Base-by-base conservation (phyloP, 2,888 invertebrate species). In the Thyatira batis region DNA sequence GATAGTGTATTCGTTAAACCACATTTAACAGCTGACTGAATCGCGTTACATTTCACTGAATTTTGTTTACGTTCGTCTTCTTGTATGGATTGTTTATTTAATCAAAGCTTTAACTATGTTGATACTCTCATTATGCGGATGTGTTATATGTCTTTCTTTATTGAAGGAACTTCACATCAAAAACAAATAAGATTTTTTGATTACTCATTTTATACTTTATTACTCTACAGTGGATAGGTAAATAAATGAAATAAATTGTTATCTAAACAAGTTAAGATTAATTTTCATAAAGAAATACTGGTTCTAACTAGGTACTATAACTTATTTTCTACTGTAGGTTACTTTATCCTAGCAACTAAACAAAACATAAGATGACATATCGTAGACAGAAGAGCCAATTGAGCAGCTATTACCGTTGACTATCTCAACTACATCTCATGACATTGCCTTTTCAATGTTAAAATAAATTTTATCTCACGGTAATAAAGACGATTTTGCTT, bases 301-400 rank as follows among this genome's bases (percentile, higher is more conserved):
- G n/a, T n/a, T n/a, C n/a, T n/a, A n/a, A n/a, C n/a, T n/a, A n/a
- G n/a, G n/a, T n/a, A n/a, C n/a, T n/a, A n/a, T n/a, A n/a, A n/a
- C n/a, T n/a, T n/a, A n/a, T n/a, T n/a, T n/a, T n/a, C n/a, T n/a
- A n/a, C n/a, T n/a, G n/a, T n/a, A n/a, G n/a, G n/a, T n/a, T 64
- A 23, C 61, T 65, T 63, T 73, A 60, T 60, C 67, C 58, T 66
- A 72, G 61, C 59, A 64, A 64, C 67, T 67, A 73, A 78, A 79
- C 80, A 78, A 79, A 83, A 87, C 82, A 80, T 74, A 81, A 82
- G 80, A 81, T 79, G 69, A 80, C 74, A 77, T 85, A 85, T 81
- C 82, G 78, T 74, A 80, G 62, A 68, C 59, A 76, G 76, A 74
- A 81, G 84, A 84, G 80, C 86, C 89, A 89, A 89, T 89, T 87